A percentile compares a stretch with the other conserved stretches of the same genome.
phyloP scores from a whole-genome alignment of 1,140 invertebrate species.

The Drosophila neocordata region DNA sequence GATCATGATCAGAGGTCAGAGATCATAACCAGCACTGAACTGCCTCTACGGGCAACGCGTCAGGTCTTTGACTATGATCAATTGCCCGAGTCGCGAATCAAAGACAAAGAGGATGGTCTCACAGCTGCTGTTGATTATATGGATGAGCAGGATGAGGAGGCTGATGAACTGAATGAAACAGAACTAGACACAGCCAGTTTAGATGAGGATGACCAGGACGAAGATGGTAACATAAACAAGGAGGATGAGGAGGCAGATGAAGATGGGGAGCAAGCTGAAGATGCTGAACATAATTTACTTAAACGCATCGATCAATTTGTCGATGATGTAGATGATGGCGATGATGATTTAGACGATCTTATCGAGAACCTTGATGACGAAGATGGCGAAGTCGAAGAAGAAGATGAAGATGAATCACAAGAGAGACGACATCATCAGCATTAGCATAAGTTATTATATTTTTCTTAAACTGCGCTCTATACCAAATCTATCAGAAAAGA shows the following conservation, averaged over 20 bases:
- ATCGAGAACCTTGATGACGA: constrained; percentile 48
- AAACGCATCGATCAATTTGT: constrained; percentile 77
- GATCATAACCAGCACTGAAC: constrained; percentile 60
- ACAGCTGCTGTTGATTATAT: constrained; percentile 35
- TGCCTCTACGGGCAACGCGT: constrained; percentile 60
- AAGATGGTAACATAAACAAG: constrained; percentile 17
- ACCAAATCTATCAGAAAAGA: constrained; percentile 72
- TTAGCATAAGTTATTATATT: constrained; percentile 38
- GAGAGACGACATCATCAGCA: constrained; percentile 49
- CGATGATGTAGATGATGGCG: constrained; percentile 65
- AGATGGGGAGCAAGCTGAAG: constrained; percentile 31
- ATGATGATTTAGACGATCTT: constrained; percentile 69
- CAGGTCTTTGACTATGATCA: constrained; percentile 82
- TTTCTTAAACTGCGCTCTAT: constrained; percentile 76
- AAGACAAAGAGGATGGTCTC: constrained; percentile 36
- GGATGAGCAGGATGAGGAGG: constrained; percentile 37
- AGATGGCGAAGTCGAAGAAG: constrained; percentile 23
- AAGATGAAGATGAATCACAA: constrained; percentile 28
- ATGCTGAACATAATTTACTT: constrained; percentile 63
- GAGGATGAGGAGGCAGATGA: constrained; percentile 37
- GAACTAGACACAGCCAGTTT: constrained; percentile 16
- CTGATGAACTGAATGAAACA: constrained; percentile 29
- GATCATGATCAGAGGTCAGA: constrained; percentile 37
- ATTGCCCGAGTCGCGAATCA: constrained; percentile 73
- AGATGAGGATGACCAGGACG: constrained; percentile 28